Base-by-base conservation (phyloP, 2,888 invertebrate species). In the Anthophora plumipes region DNA sequence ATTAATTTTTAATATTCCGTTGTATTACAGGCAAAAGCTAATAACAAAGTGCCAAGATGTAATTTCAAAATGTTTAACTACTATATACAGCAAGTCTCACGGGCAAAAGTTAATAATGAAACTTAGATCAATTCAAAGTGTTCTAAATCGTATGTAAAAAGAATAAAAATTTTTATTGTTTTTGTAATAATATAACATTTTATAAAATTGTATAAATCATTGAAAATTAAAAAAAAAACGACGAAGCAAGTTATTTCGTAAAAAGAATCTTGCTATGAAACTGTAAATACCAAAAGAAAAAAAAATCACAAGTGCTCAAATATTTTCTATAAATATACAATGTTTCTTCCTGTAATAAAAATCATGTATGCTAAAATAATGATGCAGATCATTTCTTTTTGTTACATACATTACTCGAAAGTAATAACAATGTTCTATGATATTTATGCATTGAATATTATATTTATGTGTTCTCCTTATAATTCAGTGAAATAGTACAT, bases 81-180 rank as follows among this genome's bases (percentile, higher is more conserved):
- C 96, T 87, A 94, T 97, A 55, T 97, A 97, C 92, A 96, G 96
- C 87, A 96, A 96, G 92, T 95, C 96, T n/a, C 95, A 95, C 84
- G 95, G 96, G 3, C 95, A 95, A 61, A 93, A 94, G 37, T 94
- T 97, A 70, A 95, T 96, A 74, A 94, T 94, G 79, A 93, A 94
- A 71, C 94, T 96, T 83, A 94, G 95, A 85, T 94, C 94, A 67
- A 94, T 96, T 79, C 95, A 96, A 91, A 94, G 95, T 43, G 94
- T 94, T 87, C 91, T 96, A 63, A 94, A 94, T 77, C 91, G 93
- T 85, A 89, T 94, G 87, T 93, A 88, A 92, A 80, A 63, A n/a
- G n/a, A 71, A 25, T 46, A 4, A 6, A 52, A 48, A 17, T 41
- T 25, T 52, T 25, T 17, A 52, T 1, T 59, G 46, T 43, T 68